These are phyloP conservation scores for Ridgeia piscesae DNA, from an alignment of 1,140 invertebrate species.

Conservation along the genomic window DNA sequence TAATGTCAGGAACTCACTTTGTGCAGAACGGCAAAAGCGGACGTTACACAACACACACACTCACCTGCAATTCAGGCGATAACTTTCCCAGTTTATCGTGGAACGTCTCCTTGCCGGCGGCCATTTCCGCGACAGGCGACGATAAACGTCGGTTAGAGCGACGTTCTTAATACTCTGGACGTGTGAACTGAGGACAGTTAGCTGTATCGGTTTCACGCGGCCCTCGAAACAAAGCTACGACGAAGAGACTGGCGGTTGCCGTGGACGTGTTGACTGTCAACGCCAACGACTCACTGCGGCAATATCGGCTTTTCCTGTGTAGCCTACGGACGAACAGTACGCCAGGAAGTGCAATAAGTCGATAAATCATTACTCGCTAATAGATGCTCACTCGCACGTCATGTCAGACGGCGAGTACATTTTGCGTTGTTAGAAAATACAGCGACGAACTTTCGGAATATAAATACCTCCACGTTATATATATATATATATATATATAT, in stretches of 20 bases:
- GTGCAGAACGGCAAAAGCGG: neutral
- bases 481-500: too few relatives aligned
- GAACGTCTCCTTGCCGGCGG: neutral
- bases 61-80: neutral
- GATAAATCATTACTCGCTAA: neutral
- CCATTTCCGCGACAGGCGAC: neutral
- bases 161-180: neutral
- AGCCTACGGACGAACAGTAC: neutral
- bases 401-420: neutral
- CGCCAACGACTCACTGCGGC: neutral
- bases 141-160: neutral
- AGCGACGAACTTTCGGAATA: neutral
- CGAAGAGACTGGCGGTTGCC: neutral
- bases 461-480: neutral
- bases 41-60: neutral
- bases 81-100: neutral
- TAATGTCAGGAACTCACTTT: neutral
- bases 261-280: neutral
- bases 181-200: neutral
- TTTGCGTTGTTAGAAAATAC: neutral
- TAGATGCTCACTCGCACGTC: neutral
- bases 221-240: neutral
- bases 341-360: neutral
- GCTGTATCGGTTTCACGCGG: neutral
- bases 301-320: neutral